Percentiles rank a stretch among this genome's conserved stretches.
These are phyloP conservation scores for Ommatoiulus sabulosus DNA, from an alignment of 2,888 invertebrate genomes.

Conservation along the genomic window DNA sequence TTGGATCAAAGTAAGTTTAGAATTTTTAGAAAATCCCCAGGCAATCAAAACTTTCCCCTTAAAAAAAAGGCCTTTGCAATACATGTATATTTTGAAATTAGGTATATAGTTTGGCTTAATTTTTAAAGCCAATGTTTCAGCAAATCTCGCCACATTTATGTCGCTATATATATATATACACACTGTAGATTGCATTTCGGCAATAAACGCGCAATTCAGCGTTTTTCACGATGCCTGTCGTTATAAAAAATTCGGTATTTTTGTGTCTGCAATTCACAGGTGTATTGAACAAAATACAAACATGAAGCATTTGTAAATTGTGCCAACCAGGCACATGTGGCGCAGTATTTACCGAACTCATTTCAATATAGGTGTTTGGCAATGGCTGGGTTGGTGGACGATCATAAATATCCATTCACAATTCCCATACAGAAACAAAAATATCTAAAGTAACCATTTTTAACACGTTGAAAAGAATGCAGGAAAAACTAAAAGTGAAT, in stretches of 20 bases:
- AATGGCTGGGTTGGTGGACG: background rate
- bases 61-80: too few species aligned
- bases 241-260: background rate
- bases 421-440: background rate
- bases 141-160: background rate
- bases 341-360: background rate
- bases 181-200: background rate
- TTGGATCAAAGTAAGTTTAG: too few species aligned
- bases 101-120: too few species aligned
- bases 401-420: background rate
- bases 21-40: too few species aligned
- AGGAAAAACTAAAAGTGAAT: too few species aligned
- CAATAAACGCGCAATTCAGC: background rate
- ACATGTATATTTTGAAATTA: too few species aligned
- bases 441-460: too few species aligned
- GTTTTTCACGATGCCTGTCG: background rate
- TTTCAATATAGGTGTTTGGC: background rate
- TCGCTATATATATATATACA: too few species aligned
- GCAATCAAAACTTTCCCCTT: too few species aligned
- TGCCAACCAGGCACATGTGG: constrained; percentile 5
- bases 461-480: too few species aligned
- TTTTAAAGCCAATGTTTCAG: too few species aligned
- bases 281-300: constrained; percentile 5
- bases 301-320: background rate
- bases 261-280: background rate